Evolutionary conservation across 2,797 vertebrate genomes (phyloP).

Genomic region (Graptemys geographica): DNA sequence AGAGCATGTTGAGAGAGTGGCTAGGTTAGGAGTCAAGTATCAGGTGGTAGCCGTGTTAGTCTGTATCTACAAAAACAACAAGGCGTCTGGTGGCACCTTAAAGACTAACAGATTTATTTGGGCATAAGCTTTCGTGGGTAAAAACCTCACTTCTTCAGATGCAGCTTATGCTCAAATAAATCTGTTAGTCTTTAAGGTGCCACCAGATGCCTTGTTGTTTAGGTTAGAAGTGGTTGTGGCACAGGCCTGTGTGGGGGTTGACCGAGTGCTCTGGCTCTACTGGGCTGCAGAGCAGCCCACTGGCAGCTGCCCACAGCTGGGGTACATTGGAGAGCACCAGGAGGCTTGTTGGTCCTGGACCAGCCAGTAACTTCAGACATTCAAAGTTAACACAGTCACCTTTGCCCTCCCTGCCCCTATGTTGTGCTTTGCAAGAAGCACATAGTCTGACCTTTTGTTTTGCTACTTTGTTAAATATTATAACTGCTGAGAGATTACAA

Average conservation of each 20-base stretch:
- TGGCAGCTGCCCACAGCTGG: background rate
- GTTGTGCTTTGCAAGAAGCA: background rate
- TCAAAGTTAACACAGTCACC: background rate
- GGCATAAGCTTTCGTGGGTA: too few species aligned
- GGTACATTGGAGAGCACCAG: background rate
- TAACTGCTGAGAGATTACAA: background rate
- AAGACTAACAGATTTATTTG: too few species aligned
- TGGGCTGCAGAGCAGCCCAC: rapidly evolving
- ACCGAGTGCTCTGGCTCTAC: background rate
- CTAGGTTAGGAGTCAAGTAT: background rate
- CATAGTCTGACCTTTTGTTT: background rate
- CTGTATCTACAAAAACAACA: too few species aligned
- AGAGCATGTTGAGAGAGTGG: background rate
- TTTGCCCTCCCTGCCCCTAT: background rate
- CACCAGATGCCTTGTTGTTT: too few species aligned
- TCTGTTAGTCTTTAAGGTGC: too few species aligned
- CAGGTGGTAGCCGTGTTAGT: too few species aligned
- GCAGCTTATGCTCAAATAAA: too few species aligned
- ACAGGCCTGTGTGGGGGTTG: background rate
- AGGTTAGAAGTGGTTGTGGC: background rate
- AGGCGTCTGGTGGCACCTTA: too few species aligned
- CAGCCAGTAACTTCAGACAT: background rate
- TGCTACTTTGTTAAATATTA: background rate
- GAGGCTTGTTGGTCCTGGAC: background rate
- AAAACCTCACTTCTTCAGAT: too few species aligned